phyloP scores from a whole-genome alignment of 2,888 invertebrate genomes.

The Drosophila paracracens region DNA sequence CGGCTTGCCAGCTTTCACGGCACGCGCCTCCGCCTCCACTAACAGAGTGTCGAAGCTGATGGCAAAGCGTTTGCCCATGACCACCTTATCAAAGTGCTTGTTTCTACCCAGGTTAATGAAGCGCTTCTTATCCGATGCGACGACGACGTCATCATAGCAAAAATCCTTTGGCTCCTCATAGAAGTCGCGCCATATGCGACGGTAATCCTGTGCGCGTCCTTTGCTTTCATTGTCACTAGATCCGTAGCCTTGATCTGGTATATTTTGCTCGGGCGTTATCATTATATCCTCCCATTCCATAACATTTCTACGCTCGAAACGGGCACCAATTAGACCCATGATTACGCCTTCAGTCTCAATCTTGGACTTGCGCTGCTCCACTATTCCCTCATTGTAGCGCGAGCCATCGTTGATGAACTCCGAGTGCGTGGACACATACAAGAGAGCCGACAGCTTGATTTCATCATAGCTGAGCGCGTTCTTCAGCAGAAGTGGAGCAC shows the following conservation, averaged over 20 bases:
- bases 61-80: conserved; percentile 85
- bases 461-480: conserved; percentile 87
- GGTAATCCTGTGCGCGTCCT: conserved; percentile 57
- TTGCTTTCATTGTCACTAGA: not conserved
- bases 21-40: conserved; percentile 88
- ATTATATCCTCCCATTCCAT: conserved; percentile 87
- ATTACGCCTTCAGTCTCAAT: conserved; percentile 86
- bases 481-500: conserved; percentile 85
- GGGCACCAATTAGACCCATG: conserved; percentile 85
- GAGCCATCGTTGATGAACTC: conserved; percentile 87
- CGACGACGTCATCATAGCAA: conserved; percentile 48
- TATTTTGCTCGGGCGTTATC: conserved; percentile 86
- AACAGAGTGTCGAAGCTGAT: conserved; percentile 88
- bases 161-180: conserved; percentile 74
- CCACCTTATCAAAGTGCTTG: conserved; percentile 75
- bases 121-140: conserved; percentile 31
- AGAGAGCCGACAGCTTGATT: conserved; percentile 86
- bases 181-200: conserved; percentile 76
- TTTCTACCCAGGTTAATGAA: conserved; percentile 36
- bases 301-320: conserved; percentile 84
- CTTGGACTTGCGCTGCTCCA: conserved; percentile 81
- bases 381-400: conserved; percentile 85
- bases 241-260: conserved; percentile 85
- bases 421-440: conserved; percentile 86
- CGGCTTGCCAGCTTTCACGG: conserved; percentile 85